Conservation (phyloP, 2,888 invertebrate species). For the Morpho deidamia region DNA sequence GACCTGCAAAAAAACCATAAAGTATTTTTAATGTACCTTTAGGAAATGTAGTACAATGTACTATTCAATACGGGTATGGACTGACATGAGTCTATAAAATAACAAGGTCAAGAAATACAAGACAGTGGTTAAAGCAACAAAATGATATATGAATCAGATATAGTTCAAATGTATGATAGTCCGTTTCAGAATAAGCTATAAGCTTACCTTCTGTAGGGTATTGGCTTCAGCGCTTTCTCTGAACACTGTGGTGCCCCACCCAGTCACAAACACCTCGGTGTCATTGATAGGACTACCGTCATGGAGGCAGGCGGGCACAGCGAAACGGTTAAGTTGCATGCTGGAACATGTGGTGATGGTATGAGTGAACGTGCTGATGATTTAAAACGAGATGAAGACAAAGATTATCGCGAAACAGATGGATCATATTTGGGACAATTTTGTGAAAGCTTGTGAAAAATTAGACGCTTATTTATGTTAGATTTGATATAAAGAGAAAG, state of each 20-base stretch:
- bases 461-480: too few species aligned
- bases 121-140: too few species aligned
- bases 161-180: too few species aligned
- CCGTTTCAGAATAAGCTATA: background rate
- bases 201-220: conserved; percentile 43
- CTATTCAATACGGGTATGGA: too few species aligned
- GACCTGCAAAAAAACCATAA: conserved; percentile 34
- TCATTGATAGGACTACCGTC: conserved; percentile 29
- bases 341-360: conserved; percentile 26
- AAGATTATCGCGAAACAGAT: too few species aligned
- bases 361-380: too few species aligned
- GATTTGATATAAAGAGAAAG: background rate
- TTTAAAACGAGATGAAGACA: too few species aligned
- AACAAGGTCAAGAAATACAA: too few species aligned
- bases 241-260: conserved; percentile 43
- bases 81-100: background rate
- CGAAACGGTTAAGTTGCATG: conserved; percentile 32
- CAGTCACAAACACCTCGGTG: conserved; percentile 37
- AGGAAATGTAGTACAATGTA: too few species aligned
- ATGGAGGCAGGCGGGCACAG: conserved; percentile 46
- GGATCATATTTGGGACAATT: too few species aligned
- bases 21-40: background rate
- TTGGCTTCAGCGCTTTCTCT: conserved; percentile 29
- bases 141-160: too few species aligned
- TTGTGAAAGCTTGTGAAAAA: too few species aligned